Base-by-base conservation (phyloP, 2,113 vertebrate species). In the Typhlomys cinereus region DNA sequence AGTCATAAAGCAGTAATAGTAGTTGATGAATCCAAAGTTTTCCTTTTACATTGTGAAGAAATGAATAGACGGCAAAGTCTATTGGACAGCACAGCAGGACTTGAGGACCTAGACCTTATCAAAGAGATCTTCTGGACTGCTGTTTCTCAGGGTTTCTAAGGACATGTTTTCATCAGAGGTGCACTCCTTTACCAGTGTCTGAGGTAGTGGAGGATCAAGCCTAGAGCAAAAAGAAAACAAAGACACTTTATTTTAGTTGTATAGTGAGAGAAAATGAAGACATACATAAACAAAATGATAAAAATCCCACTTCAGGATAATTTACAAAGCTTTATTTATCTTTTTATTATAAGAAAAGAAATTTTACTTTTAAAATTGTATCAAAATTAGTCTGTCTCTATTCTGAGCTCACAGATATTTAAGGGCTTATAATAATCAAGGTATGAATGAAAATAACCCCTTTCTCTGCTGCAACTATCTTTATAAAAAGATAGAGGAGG, bases 81-180 rank as follows among this genome's bases (percentile, higher is more conserved):
- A 73, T 41, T 75, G 67, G 92, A 87, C 66, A 89, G 50, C 41
- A 71, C 88, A 92, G 89, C 41, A 29, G 15, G 36, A 46, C 70
- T 39, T 39, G 23, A 62, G 89, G 54, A 84, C 46, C 89, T 95
- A 94, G 84, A 96, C 94, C 62, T 96, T 91, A 93, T 97, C 94
- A 92, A 92, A 96, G 94, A 99, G 98, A 81, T 99, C 97, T 92
- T 99, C 99, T 0, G 97, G 97, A 85, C 98, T 97, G 96, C 91
- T 97, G 75, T 97, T 98, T 48, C 96, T 97, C 18, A 97, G 95
- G 31, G 97, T 98, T 91, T 98, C 98, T 27, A 98, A 92, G 36
- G 98, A 95, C 89, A 97, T 89, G 76, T 85, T 92, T 41, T 97
- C 98, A 61, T 94, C 89, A 25, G 97, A 92, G 93, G 88, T 95